phyloP scores from a whole-genome alignment of 2,888 invertebrate genomes.

The Ceratothoa steindachneri region DNA sequence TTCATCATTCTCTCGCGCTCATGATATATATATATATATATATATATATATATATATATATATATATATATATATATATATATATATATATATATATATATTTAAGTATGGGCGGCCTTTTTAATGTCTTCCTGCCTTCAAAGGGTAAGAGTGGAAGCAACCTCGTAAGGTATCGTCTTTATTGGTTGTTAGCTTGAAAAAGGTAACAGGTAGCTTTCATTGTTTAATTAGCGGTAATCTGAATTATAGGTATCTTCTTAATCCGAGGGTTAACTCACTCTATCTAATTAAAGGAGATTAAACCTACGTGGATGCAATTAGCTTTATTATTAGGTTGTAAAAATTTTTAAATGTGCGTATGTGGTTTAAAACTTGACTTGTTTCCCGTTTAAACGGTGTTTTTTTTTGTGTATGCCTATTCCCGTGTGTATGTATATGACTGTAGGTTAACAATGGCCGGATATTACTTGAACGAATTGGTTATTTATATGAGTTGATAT shows the following conservation, averaged over 20 bases:
- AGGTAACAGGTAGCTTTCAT: neutral
- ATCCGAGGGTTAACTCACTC: neutral
- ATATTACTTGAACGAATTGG: no score
- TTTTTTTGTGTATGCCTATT: neutral
- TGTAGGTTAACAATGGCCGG: no score
- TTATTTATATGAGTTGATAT: no score
- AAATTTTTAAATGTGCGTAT: neutral
- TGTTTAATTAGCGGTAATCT: neutral
- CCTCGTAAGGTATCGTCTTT: neutral
- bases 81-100: conserved; percentile 18
- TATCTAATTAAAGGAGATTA: neutral
- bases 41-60: conserved; percentile 8
- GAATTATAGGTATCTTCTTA: neutral
- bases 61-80: conserved; percentile 12
- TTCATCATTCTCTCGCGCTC: no score
- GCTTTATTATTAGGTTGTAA: neutral
- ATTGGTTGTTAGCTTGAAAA: neutral
- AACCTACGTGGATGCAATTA: neutral
- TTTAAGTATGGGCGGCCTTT: neutral
- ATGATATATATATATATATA: neutral
- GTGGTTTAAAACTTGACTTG: neutral
- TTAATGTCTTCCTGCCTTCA: neutral
- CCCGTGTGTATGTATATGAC: no score
- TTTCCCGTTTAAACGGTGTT: no score
- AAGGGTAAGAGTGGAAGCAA: neutral